Conservation (phyloP, 2,888 invertebrate genomes). For the Allacma fusca region DNA sequence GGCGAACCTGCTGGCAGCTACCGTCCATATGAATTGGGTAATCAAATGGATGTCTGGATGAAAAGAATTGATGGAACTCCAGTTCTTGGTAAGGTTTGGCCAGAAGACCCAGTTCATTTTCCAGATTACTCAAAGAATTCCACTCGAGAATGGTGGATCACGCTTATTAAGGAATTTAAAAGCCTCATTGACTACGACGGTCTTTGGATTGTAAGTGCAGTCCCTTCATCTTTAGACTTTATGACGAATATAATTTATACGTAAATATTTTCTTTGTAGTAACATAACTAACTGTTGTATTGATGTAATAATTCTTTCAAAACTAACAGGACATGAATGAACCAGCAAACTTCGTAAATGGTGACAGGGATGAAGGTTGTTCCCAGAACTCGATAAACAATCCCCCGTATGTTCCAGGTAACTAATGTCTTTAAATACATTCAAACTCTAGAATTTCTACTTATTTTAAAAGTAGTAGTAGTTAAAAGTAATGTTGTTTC, state of each 20-base stretch:
- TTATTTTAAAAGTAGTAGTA: too few relatives aligned
- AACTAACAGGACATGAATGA: conserved; percentile 94
- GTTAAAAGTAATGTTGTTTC: background rate
- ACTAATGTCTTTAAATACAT: conserved; percentile 62
- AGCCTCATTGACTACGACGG: conserved; percentile 57
- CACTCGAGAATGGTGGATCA: conserved; percentile 57
- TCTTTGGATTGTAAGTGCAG: conserved; percentile 59
- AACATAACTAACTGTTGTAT: too few relatives aligned
- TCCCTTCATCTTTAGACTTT: too few relatives aligned
- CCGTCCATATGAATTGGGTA: conserved; percentile 52
- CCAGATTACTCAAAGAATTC: conserved; percentile 58
- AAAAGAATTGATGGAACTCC: conserved; percentile 53
- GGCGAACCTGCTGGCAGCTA: conserved; percentile 64
- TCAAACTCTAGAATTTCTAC: too few relatives aligned
- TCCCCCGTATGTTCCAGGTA: conserved; percentile 74
- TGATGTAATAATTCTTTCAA: too few relatives aligned
- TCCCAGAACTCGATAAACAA: conserved; percentile 69
- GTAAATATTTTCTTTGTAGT: too few relatives aligned
- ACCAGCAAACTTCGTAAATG: conserved; percentile 80
- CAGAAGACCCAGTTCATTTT: conserved; percentile 54
- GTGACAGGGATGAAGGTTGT: conserved; percentile 69
- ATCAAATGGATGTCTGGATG: conserved; percentile 60
- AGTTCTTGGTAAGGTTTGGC: conserved; percentile 56
- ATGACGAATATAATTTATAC: too few relatives aligned
- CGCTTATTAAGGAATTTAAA: conserved; percentile 54